Evolutionary conservation across 1,140 invertebrate genomes (phyloP).

Genomic region (Sipha flava): DNA sequence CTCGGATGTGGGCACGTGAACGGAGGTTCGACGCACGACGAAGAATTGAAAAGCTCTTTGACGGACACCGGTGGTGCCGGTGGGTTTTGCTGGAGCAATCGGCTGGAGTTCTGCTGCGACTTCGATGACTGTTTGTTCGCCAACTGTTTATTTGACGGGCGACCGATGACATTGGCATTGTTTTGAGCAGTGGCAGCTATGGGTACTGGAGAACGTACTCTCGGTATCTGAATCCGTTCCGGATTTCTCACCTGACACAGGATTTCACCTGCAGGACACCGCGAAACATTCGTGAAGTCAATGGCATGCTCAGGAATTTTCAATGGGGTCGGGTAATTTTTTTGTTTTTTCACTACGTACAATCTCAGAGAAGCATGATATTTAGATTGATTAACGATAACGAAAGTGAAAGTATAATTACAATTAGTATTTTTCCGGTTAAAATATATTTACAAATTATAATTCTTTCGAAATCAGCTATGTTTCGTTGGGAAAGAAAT

Average conservation of each 20-base stretch:
- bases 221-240: neutral
- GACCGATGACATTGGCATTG: neutral
- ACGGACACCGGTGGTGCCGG: slow-evolving; percentile 45
- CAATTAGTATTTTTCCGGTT: no score
- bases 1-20: slow-evolving; percentile 69
- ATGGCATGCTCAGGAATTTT: no score
- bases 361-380: no score
- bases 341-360: no score
- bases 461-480: no score
- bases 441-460: no score
- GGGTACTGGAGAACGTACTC: neutral
- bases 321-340: no score
- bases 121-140: neutral
- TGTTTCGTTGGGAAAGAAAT: no score
- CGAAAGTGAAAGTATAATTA: no score
- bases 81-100: neutral
- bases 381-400: no score
- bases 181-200: neutral
- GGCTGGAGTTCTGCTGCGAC: neutral
- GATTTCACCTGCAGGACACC: neutral
- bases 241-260: neutral
- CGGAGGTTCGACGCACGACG: slow-evolving; percentile 70
- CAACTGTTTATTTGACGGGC: neutral
- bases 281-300: no score
- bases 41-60: slow-evolving; percentile 64